Evolutionary conservation across 1,140 invertebrate species (phyloP), one percentile per base, ranked within the genome.

Genomic region (Drosophila elegans): DNA sequence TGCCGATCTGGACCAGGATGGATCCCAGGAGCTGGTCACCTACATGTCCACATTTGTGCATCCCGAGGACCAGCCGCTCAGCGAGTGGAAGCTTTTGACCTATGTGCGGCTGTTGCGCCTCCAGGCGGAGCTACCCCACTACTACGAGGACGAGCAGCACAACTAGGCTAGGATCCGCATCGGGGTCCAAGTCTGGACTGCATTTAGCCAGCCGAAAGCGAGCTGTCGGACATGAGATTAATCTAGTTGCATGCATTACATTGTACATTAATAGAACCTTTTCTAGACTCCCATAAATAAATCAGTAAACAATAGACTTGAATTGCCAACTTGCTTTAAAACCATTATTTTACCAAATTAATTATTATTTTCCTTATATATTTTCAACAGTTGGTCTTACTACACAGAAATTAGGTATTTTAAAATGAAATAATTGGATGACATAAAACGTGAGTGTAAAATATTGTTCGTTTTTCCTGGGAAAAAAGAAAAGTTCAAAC

Each of bases 11-110:
- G 95, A 96, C 91, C 93, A 94, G 53, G 96, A 97, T 91, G 94
- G 95, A 36, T 94, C 94, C 2, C 95, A 95, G 84, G 96, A 97
- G 93, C 82, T 97, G 16, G 95, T 97, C 36, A 96, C 95, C 46
- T 97, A 96, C 84, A 94, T 94, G 57, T 95, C 95, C 66, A 95
- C 94, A 4, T 96, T 95, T 90, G 86, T 93, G 12, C 93, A 94
- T 27, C 73, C 83, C 16, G 93, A 93, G 41, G 93, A 91, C 46
- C 89, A 90, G 29, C 78, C 91, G 3, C 74, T 90, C 4, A 80
- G 91, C 32, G 91, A 93, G 53, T 95, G 94, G 93, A 93, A 94
- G 36, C 84, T 96, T 32, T 93, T 94, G 41, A 96, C 95, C 7
- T 93, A 94, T 63, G 94, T 96, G 12, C 94, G 94, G 74, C 93